Base-by-base conservation (phyloP, 2,797 vertebrate genomes). In the Lutjanus argentimaculatus region DNA sequence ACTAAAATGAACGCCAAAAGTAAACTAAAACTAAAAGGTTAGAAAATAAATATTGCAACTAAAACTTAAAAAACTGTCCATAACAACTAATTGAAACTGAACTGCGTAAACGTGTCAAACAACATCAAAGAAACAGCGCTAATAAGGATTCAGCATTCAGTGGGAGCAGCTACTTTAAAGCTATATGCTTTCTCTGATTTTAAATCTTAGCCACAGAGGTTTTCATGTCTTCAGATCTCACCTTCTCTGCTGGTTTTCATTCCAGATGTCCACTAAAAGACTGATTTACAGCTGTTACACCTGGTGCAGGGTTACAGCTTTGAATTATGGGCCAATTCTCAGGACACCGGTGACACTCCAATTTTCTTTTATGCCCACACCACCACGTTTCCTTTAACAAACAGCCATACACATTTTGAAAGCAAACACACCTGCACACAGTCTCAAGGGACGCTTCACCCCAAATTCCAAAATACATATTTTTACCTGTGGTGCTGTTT, bases 251-350 rank as follows among this genome's bases (percentile, higher is more conserved):
- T 58, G n/a, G n/a, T 51, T 59, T 59, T 45, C 2, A 66, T 45
- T 52, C 19, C 22, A 11, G 13, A 21, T 59, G 48, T 46, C 63
- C 43, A 55, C 4, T 55, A 49, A 63, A 14, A 62, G 9, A 49
- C 49, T 8, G 40, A 69, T 48, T 62, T 51, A 45, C 68, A 71
- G 68, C 30, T 58, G 16, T 2, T 8, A 43, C 43, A 49, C 16
- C 67, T 51, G 30, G 43, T n/a, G 46, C 46, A 67, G 8, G 30
- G 16, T 16, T 36, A 2, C 53, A 65, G 17, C 21, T 30, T n/a
- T 78, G 68, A 65, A 49, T 71, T 64, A 43, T 64, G 15, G 30
- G 58, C 42, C 19, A 48, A 22, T 69, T 70, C 42, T 36, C 30
- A 36, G 30, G 30, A 43, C 21, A 25, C 36, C 3, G 1, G 9